A percentile compares a stretch with the other conserved stretches of the same genome.
phyloP scores from a whole-genome alignment of 1,140 invertebrate species.

The Bombyx mandarina region DNA sequence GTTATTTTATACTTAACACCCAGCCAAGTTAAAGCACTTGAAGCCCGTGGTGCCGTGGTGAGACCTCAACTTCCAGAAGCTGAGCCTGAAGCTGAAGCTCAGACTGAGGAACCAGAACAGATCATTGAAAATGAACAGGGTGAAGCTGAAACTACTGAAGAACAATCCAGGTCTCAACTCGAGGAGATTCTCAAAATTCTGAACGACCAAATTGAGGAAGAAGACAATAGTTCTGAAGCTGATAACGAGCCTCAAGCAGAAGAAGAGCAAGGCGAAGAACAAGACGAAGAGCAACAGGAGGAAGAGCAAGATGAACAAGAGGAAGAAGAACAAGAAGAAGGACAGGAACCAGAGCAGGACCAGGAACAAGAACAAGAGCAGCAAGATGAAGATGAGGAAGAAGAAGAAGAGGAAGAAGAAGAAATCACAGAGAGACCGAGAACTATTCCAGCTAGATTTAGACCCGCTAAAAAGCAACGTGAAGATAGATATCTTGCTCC shows the following conservation, averaged over 20 bases:
- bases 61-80: conserved; percentile 2
- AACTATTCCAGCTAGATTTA: conserved; percentile 4
- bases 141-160: conserved; percentile 7
- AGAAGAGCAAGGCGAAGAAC: conserved; percentile 7
- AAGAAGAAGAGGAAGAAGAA: conserved; percentile 5
- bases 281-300: conserved; percentile 1
- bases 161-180: conserved; percentile 1
- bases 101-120: conserved; percentile 5
- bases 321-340: conserved; percentile 7
- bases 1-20: conserved; percentile 45
- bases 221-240: background rate
- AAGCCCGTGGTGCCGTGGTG: conserved; percentile 23
- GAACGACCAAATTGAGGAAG: conserved; percentile 10
- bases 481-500: conserved; percentile 4
- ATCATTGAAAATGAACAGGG: conserved; percentile 9
- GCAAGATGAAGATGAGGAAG: conserved; percentile 5
- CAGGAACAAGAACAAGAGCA: conserved; percentile 4
- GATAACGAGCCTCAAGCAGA: conserved; percentile 4
- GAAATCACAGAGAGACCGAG: background rate
- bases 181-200: conserved; percentile 10
- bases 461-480: conserved; percentile 1
- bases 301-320: background rate
- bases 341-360: conserved; percentile 2
- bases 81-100: background rate
- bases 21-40: conserved; percentile 35